Conservation (phyloP, 2,888 invertebrate species). For the Toxonevra muliebris region DNA sequence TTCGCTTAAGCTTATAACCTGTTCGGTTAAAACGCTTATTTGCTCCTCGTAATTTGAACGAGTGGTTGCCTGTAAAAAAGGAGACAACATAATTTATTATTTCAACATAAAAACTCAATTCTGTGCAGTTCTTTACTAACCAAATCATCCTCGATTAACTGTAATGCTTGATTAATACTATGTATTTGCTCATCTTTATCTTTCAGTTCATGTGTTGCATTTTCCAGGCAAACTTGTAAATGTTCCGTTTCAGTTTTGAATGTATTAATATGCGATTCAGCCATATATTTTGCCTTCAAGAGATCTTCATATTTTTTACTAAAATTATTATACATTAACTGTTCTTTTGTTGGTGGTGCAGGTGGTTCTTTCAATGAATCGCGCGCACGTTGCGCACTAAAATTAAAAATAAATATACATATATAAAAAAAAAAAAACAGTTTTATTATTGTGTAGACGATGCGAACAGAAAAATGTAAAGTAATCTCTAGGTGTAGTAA, state of each 20-base stretch:
- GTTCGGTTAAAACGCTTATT: constrained; percentile 71
- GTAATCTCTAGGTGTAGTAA: too few species aligned
- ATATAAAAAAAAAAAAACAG: too few species aligned
- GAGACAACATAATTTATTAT: constrained; percentile 7
- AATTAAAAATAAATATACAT: background rate
- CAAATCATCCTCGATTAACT: constrained; percentile 75
- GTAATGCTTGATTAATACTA: constrained; percentile 64
- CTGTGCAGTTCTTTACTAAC: constrained; percentile 44
- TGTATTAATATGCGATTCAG: constrained; percentile 60
- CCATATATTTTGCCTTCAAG: constrained; percentile 56
- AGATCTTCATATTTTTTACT: constrained; percentile 63
- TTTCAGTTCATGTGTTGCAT: constrained; percentile 66
- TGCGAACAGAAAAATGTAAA: too few species aligned
- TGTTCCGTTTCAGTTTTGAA: constrained; percentile 64
- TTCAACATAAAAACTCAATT: background rate
- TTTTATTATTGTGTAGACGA: too few species aligned
- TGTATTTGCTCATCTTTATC: constrained; percentile 68
- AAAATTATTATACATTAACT: constrained; percentile 61
- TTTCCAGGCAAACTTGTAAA: constrained; percentile 67
- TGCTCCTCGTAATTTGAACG: constrained; percentile 75
- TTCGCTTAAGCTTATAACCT: constrained; percentile 76
- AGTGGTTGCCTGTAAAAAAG: constrained; percentile 64
- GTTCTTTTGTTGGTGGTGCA: constrained; percentile 55
- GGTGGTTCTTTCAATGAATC: constrained; percentile 49
- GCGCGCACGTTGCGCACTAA: constrained; percentile 38